Evolutionary conservation across 1,140 invertebrate genomes (phyloP), one percentile per base, ranked within the genome.

Genomic region (Scaptodrosophila lebanonensis): DNA sequence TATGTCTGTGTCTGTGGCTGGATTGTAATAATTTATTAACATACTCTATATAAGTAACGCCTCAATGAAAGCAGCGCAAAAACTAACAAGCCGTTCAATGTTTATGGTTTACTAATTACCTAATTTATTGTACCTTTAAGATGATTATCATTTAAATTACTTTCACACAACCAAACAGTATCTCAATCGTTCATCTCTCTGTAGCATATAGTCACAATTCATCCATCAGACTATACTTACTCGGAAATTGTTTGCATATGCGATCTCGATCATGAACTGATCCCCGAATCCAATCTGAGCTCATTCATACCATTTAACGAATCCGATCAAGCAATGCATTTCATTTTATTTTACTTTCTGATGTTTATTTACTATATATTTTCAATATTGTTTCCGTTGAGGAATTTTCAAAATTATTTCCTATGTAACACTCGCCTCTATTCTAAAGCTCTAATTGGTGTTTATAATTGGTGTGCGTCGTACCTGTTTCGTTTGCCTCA

Each of bases 1-100:
- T 79, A 82, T 77, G 73, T 77, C 68, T 65, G 59, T 77, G 73
- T 79, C 72, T 82, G 73, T 79, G 73, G 73, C 73, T 79, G 73
- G 73, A 79, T 82, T 79, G 75, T 82, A 79, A 75, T 57, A 54
- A 54, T 44, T 17, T 33, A 58, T 39, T 45, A 58, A 63, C 49
- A 22, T 16, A 49, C 20, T 38, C 20, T 39, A 16, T 20, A 38
- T 39, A 50, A 7, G 3, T 44, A 53, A 39, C 44, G 44, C 40
- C 52, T 47, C 38, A 35, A 56, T 9, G 43, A 56, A 56, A 56
- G 40, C 54, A 29, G 47, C 20, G 47, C 54, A 50, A 56, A 38
- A 58, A 63, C 60, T 51, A 63, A 50, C 59, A 56, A 62, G 32
- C 42, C 64, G 56, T 70, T 65, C 54, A 50, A 42, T 69, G 51